Evolutionary conservation across 2,888 invertebrate species (phyloP), one percentile per base, ranked within the genome.

Genomic region (Fragum fragum): DNA sequence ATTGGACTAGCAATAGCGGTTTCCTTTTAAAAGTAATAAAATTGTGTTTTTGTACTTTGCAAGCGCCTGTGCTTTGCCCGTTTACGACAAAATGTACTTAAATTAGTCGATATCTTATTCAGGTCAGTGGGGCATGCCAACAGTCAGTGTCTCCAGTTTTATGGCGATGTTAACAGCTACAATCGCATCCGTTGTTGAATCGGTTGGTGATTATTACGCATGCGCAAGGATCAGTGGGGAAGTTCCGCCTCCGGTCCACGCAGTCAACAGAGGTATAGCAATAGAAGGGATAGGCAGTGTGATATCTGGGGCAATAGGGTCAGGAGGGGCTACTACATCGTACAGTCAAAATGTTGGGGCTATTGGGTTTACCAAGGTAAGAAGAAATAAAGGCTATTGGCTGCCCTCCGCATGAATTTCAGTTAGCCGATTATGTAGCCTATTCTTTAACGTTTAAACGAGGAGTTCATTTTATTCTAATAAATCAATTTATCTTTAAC

Each of bases 311-410:
- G 95, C 97, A 3, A 97, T 97, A 96, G 98, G 98, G 16, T 96
- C 97, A 36, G 98, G 98, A 0, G 97, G 97, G 90, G 98, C 98
- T 0, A 97, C 98, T 61, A 98, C 98, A 87, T 98, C 98, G 1
- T 98, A 98, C 92, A 97, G 97, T 68, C 97, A 98, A 93, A 98
- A 98, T 94, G 97, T 98, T 39, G 98, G 98, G 0, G 97, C 98
- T 0, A 97, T 98, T 86, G 98, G 97, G 57, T 97, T 97, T 7
- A 97, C 97, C 7, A 97, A 97, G 95, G 97, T 97, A 90, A 6
- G 32, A n/a, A n/a, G n/a, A n/a, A n/a, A n/a, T n/a, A n/a, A n/a
- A n/a, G n/a, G n/a, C n/a, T n/a, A n/a, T n/a, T n/a, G n/a, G n/a
- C n/a, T n/a, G n/a, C n/a, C n/a, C n/a, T n/a, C n/a, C n/a, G n/a